Base-by-base conservation (phyloP, 2,113 vertebrate genomes). In the Muntiacus muntjak region DNA sequence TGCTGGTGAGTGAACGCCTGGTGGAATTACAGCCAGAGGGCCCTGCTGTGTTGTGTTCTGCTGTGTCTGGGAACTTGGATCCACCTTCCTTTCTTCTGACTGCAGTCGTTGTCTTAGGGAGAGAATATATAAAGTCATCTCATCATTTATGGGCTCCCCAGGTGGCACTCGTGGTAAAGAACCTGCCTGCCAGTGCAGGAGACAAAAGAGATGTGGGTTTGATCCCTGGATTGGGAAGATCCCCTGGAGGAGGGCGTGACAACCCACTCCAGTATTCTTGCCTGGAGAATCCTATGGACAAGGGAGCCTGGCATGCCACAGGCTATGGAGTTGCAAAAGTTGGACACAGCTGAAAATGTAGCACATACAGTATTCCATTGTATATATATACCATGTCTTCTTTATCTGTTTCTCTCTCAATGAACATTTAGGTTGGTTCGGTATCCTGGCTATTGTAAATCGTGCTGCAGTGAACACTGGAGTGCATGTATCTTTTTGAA, bases 1-100 rank as follows among this genome's bases (percentile, higher is more conserved):
- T 81, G 45, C 88, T 83, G 93, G 97, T 96, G 84, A 98, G 96
- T 97, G 79, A 52, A 54, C 1, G 8, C 54, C 2, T 2, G 15
- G 1, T 71, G 33, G 36, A 16, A 12, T 40, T 6, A 0, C 2
- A 7, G 47, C 26, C 55, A 12, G 25, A 47, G 52, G 87, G 47
- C 78, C 43, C 17, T 25, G 4, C 23, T 82, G 6, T 62, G 26
- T 21, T 25, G 78, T 16, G 26, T 55, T 30, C 40, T 40, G 26
- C 50, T 45, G 57, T 26, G 17, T 91, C 28, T 30, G n/a, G 7
- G 15, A 52, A 33, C 40, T 67, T 79, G 55, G 5, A 13, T 36
- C 54, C 52, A 4, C 19, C 4, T 47, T 74, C 55, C 2, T 62
- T 16, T 71, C 43, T 12, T 92, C 36, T 8, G 30, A 57, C 21